Evolutionary conservation across 2,888 invertebrate genomes (phyloP).

Genomic region (Eristalis intricaria): DNA sequence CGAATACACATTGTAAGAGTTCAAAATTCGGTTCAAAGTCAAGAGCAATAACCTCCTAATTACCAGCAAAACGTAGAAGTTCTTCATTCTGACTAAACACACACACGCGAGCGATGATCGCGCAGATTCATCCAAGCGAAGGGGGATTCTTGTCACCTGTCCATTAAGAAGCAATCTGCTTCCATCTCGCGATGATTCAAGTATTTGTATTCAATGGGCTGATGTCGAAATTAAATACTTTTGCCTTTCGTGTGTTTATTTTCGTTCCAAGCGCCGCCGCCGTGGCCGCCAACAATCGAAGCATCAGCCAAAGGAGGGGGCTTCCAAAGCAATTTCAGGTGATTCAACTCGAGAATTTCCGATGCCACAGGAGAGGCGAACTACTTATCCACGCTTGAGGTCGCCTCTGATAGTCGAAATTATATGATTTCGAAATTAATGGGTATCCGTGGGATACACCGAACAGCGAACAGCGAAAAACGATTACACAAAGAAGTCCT

Average conservation of each 20-base stretch:
- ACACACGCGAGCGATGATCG: not conserved
- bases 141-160: slow-evolving; percentile 48
- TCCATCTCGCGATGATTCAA: slow-evolving; percentile 16
- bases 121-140: slow-evolving; percentile 5
- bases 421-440: slow-evolving; percentile 34
- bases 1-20: not conserved
- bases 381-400: slow-evolving; percentile 24
- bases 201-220: slow-evolving; percentile 25
- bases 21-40: slow-evolving; percentile 14
- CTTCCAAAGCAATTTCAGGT: slow-evolving; percentile 49
- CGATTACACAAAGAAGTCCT: not conserved
- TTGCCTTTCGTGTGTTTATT: slow-evolving; percentile 2
- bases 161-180: slow-evolving; percentile 49
- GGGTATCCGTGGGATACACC: not conserved
- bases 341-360: slow-evolving; percentile 49
- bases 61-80: not conserved
- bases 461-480: not conserved
- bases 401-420: slow-evolving; percentile 24
- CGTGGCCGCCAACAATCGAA: not conserved
- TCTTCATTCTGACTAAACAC: not conserved
- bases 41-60: slow-evolving; percentile 56
- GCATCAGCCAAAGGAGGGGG: not conserved
- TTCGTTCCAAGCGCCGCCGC: slow-evolving; percentile 7
- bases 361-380: slow-evolving; percentile 6
- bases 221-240: slow-evolving; percentile 12